Base-by-base conservation (phyloP, 2,888 invertebrate species). In the Hemistola chrysoprasaria region DNA sequence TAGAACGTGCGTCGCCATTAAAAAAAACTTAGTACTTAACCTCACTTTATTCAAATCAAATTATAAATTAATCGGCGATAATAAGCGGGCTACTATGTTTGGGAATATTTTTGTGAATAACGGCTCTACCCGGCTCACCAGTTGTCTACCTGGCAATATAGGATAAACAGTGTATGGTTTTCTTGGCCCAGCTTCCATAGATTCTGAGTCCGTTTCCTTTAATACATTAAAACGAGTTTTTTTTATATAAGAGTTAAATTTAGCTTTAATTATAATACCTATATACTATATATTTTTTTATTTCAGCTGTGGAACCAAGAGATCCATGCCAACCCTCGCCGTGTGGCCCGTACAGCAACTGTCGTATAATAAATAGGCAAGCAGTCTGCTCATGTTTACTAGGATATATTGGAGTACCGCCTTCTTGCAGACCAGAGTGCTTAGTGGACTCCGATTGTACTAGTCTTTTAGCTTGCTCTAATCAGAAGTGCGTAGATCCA, bases 381-480 rank as follows among this genome's bases (percentile, higher is more conserved):
- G 93, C 93, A 0, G 83, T 93, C 16, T 96, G 96, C 64, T 93
- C 94, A 49, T 96, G 96, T 69, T 70, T 94, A 11, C 91, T 94
- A 29, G 95, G 94, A 22, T 95, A 93, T 80, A 90, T 90, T 43
- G 95, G 95, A 21, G 91, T 91, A 28, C 94, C 96, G 41, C 92
- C 92, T 24, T 93, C 94, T 8, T 97, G 96, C 65, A 90, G 93
- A 59, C 95, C 96, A 0, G 96, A 96, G 76, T 96, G 96, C 77
- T 91, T 95, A 7, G 92, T 95, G 3, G 95, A 94, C 69, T 92
- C 95, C 0, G 96, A 96, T 61, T 96, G 96, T 67, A 84, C 94
- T 20, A 91, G 92, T 50, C 89, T 94, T 53, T 91, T 91, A 62
- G 93, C 95, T 5, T 97, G 97, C 63, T 91, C 93, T 2, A 94